A percentile compares a stretch with the other conserved stretches of the same genome.
Evolutionary conservation across 1,140 invertebrate species (phyloP).

Genomic region (Hesperophylax magnus): DNA sequence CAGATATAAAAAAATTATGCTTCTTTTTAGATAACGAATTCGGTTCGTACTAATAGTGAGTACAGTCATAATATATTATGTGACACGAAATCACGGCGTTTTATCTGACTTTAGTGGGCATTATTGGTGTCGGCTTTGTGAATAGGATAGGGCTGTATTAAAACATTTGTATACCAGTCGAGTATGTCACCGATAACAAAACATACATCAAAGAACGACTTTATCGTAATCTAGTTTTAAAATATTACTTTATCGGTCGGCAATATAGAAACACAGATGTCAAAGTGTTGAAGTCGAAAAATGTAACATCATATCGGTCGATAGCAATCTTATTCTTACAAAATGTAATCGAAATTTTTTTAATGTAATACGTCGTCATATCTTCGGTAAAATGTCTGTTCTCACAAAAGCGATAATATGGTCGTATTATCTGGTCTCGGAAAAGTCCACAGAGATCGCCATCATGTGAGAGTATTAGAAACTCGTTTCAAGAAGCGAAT

Average conservation of each 20-base stretch:
- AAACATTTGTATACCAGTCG: constrained; percentile 30
- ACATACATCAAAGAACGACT: constrained; percentile 29
- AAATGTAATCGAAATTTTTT: background rate
- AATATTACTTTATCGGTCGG: constrained; percentile 32
- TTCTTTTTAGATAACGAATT: too few relatives aligned
- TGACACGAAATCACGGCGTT: background rate
- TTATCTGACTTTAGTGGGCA: background rate
- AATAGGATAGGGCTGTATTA: constrained; percentile 15
- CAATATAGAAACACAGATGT: constrained; percentile 14
- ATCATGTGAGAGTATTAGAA: constrained; percentile 19
- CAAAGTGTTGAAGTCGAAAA: constrained; percentile 26
- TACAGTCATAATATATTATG: too few relatives aligned
- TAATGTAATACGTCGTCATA: constrained; percentile 5
- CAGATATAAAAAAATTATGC: too few relatives aligned
- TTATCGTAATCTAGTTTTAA: constrained; percentile 19
- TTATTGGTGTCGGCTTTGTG: constrained; percentile 12
- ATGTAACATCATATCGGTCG: constrained; percentile 5
- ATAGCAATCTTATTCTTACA: constrained; percentile 10
- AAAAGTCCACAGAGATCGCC: background rate
- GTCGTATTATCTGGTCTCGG: background rate
- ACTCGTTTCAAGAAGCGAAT: background rate
- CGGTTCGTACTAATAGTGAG: too few relatives aligned
- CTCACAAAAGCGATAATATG: constrained; percentile 16
- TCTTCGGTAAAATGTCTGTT: constrained; percentile 15
- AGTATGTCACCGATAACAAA: constrained; percentile 30